phyloP scores from a whole-genome alignment of 2,113 vertebrate genomes.

The Eonycteris spelaea region DNA sequence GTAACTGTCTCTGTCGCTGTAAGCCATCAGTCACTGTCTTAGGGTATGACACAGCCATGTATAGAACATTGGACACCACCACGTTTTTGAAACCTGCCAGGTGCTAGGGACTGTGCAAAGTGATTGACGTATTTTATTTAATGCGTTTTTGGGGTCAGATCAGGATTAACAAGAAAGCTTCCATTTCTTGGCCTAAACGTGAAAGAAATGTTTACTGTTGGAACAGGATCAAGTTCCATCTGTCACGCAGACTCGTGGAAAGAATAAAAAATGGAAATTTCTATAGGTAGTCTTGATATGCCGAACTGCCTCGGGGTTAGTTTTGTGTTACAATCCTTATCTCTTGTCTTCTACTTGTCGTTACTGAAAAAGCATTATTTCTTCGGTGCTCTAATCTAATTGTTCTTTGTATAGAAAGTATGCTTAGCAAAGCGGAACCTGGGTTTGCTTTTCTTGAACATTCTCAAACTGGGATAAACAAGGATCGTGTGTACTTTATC shows the following conservation, averaged over 20 bases:
- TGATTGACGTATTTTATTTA: background rate
- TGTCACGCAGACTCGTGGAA: slow-evolving; percentile 51
- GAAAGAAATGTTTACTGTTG: background rate
- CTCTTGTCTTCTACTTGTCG: slow-evolving; percentile 70
- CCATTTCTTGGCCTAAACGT: background rate
- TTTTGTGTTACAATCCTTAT: slow-evolving; percentile 54
- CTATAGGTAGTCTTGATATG: slow-evolving; percentile 52
- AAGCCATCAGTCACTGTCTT: background rate
- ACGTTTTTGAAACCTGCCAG: no score
- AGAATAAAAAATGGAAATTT: slow-evolving; percentile 61
- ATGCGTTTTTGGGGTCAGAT: background rate
- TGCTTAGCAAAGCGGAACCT: background rate
- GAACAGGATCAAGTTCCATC: slow-evolving; percentile 59
- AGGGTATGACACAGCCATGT: accelerated
- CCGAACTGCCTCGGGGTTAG: slow-evolving; percentile 67
- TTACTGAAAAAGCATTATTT: slow-evolving; percentile 67
- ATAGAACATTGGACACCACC: background rate
- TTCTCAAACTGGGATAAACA: background rate
- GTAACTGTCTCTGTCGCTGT: background rate
- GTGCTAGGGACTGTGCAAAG: background rate
- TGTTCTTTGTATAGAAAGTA: slow-evolving; percentile 50
- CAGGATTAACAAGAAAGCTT: background rate
- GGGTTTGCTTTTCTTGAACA: background rate
- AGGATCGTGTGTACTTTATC: background rate
- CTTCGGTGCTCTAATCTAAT: slow-evolving; percentile 50